Conservation (phyloP, 2,113 vertebrate genomes). For the Mirounga angustirostris region DNA sequence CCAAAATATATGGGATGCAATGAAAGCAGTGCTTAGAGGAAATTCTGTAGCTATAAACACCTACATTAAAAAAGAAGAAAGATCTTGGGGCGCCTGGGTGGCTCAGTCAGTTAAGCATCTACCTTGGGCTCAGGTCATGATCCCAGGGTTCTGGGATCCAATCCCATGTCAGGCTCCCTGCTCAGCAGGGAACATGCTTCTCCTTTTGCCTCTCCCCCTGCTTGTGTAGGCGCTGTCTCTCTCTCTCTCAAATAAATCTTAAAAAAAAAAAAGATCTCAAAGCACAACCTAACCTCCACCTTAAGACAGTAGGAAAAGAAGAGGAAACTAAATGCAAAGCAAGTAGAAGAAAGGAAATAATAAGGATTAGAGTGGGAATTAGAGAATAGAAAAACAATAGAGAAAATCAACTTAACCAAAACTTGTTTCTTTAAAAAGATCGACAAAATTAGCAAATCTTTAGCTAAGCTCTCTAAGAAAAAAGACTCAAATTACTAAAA, state of each 20-base stretch:
- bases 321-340: neutral
- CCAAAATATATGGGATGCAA: neutral
- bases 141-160: neutral
- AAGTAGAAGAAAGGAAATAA: neutral
- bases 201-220: neutral
- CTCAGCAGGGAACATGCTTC: neutral
- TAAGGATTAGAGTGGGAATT: neutral
- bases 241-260: neutral
- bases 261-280: neutral
- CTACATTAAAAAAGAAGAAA: neutral
- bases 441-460: neutral
- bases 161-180: neutral
- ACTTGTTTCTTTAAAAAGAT: slow-evolving; percentile 18
- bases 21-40: neutral
- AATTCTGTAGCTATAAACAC: neutral
- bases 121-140: neutral
- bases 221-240: too few relatives aligned
- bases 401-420: neutral
- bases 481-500: neutral
- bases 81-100: neutral
- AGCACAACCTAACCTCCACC: neutral
- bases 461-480: neutral
- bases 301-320: neutral
- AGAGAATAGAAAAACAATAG: neutral
- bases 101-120: too few relatives aligned